phyloP scores from a whole-genome alignment of 2,113 vertebrate species.

The Actinemys pallida region DNA sequence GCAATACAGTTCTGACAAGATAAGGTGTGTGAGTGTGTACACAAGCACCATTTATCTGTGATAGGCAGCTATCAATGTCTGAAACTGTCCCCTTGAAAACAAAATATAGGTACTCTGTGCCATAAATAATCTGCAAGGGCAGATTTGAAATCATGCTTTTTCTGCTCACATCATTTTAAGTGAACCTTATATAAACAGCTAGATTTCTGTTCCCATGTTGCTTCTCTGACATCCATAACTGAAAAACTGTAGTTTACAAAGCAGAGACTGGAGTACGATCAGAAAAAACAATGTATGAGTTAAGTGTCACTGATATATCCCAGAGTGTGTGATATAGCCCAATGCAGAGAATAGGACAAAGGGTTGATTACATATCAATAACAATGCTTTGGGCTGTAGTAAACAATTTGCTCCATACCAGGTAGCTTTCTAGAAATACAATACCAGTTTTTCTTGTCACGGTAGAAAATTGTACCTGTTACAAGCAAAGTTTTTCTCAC shows the following conservation, averaged over 20 bases:
- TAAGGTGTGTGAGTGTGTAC: background rate
- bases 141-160: background rate
- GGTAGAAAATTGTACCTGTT: background rate
- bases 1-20: background rate
- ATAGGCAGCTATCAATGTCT: background rate
- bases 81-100: background rate
- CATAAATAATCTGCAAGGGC: background rate
- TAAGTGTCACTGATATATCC: constrained; percentile 32
- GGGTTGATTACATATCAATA: constrained; percentile 25
- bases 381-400: constrained; percentile 16
- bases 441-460: background rate
- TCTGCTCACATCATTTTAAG: background rate
- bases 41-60: background rate
- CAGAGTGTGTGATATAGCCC: background rate
- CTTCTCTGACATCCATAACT: background rate
- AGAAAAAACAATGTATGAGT: background rate
- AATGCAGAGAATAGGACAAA: background rate
- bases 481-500: background rate
- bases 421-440: background rate
- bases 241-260: background rate
- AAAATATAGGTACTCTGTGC: background rate
- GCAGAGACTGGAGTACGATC: background rate
- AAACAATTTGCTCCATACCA: background rate
- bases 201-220: background rate
- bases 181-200: background rate